Conservation (phyloP, 2,797 vertebrate genomes). For the Scleropages formosus region DNA sequence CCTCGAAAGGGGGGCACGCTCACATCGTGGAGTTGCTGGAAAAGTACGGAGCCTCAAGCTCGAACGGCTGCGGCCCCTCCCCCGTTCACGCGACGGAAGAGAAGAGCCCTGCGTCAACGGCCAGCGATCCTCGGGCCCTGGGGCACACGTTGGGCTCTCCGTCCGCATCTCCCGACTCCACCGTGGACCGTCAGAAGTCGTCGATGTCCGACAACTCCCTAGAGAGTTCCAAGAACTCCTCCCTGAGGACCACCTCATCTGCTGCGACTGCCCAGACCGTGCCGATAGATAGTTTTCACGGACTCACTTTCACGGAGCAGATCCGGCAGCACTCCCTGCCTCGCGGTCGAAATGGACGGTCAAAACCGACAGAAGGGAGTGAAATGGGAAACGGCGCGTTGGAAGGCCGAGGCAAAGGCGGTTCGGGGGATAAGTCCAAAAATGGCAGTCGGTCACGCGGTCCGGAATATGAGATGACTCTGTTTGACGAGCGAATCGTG, state of each 20-base stretch:
- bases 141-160: slow-evolving; percentile 94
- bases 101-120: slow-evolving; percentile 78
- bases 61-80: slow-evolving; percentile 89
- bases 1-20: slow-evolving; percentile 93
- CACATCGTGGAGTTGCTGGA: slow-evolving; percentile 92
- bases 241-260: slow-evolving; percentile 90
- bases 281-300: slow-evolving; percentile 94
- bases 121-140: no score
- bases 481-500: slow-evolving; percentile 87
- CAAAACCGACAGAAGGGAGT: slow-evolving; percentile 82
- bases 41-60: slow-evolving; percentile 84
- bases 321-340: slow-evolving; percentile 97
- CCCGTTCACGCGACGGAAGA: slow-evolving; percentile 95
- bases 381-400: slow-evolving; percentile 74
- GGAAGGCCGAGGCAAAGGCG: slow-evolving; percentile 75
- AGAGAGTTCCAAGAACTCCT: slow-evolving; percentile 98
- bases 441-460: slow-evolving; percentile 75
- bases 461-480: slow-evolving; percentile 97
- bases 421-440: slow-evolving; percentile 76
- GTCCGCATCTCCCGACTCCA: slow-evolving; percentile 93
- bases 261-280: slow-evolving; percentile 95
- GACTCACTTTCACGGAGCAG: slow-evolving; percentile 90
- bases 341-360: slow-evolving; percentile 91
- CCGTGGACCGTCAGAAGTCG: slow-evolving; percentile 91
- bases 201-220: slow-evolving; percentile 94